phyloP scores from a whole-genome alignment of 1,140 invertebrate species.

The Drosophila sulfurigaster region DNA sequence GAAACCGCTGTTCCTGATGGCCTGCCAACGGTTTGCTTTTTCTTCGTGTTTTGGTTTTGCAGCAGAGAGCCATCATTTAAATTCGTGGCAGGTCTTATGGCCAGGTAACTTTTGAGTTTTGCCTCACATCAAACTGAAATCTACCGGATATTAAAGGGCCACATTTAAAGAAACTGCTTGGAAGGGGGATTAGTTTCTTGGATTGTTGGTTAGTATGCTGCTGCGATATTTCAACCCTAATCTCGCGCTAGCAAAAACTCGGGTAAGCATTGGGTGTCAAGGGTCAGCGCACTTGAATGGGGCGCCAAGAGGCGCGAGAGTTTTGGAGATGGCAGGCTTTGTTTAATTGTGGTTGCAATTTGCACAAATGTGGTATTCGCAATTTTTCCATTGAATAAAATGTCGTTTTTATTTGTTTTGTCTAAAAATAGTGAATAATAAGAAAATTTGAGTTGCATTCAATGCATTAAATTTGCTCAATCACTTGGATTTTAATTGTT shows the following conservation, averaged over 20 bases:
- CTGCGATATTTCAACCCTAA: slow-evolving; percentile 2
- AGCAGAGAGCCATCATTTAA: slow-evolving; percentile 67
- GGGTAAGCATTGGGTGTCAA: slow-evolving; percentile 51
- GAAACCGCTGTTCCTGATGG: slow-evolving; percentile 42
- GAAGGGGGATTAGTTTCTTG: slow-evolving; percentile 30
- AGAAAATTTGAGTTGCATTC: slow-evolving; percentile 16
- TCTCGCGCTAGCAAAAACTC: background rate
- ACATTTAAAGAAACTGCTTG: slow-evolving; percentile 32
- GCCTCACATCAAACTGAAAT: slow-evolving; percentile 15
- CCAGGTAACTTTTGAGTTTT: slow-evolving; percentile 63
- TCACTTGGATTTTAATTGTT: slow-evolving; percentile 5
- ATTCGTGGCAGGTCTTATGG: slow-evolving; percentile 72
- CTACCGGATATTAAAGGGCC: slow-evolving; percentile 26
- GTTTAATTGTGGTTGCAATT: slow-evolving; percentile 24
- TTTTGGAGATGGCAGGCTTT: slow-evolving; percentile 30
- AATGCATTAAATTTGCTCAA: slow-evolving; percentile 1
- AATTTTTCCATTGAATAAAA: slow-evolving; percentile 29
- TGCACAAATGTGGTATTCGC: slow-evolving; percentile 28
- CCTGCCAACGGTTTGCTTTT: slow-evolving; percentile 45
- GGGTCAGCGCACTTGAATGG: slow-evolving; percentile 53
- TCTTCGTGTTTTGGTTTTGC: slow-evolving; percentile 12
- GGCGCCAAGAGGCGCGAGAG: slow-evolving; percentile 27
- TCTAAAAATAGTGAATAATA: slow-evolving; percentile 5
- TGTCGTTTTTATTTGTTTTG: background rate
- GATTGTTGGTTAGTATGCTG: slow-evolving; percentile 5